Percentiles rank a stretch among this genome's conserved stretches.
These are phyloP conservation scores for Trichosurus vulpecula DNA, from an alignment of 2,797 vertebrate species.

Conservation along the genomic window DNA sequence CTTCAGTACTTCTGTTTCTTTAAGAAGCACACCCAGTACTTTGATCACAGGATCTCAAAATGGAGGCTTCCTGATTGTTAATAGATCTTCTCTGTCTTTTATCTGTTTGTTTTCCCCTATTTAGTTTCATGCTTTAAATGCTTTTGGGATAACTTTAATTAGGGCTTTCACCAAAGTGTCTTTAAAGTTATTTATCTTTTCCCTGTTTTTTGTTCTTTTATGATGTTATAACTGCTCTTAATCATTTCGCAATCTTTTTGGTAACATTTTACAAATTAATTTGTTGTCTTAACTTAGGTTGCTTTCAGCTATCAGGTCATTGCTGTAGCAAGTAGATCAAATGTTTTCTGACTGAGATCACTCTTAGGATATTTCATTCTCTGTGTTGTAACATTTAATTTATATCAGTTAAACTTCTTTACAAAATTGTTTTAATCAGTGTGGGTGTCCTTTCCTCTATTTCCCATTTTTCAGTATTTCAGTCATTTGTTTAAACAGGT, in stretches of 20 bases:
- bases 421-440: neutral
- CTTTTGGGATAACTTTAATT: neutral
- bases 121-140: neutral
- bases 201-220: neutral
- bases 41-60: neutral
- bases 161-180: neutral
- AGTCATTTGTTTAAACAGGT: neutral
- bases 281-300: neutral
- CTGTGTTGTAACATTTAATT: neutral
- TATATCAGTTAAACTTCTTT: neutral
- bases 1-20: neutral
- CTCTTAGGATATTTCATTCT: neutral
- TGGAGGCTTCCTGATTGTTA: neutral
- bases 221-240: neutral
- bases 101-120: neutral
- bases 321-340: neutral
- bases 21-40: neutral
- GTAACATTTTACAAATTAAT: neutral
- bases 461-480: neutral
- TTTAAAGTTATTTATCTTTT: neutral
- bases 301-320: neutral
- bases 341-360: neutral
- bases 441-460: neutral
- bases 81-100: neutral
- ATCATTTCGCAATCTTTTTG: neutral